phyloP scores from a whole-genome alignment of 2,113 vertebrate genomes.

The Stigmatopora argus region DNA sequence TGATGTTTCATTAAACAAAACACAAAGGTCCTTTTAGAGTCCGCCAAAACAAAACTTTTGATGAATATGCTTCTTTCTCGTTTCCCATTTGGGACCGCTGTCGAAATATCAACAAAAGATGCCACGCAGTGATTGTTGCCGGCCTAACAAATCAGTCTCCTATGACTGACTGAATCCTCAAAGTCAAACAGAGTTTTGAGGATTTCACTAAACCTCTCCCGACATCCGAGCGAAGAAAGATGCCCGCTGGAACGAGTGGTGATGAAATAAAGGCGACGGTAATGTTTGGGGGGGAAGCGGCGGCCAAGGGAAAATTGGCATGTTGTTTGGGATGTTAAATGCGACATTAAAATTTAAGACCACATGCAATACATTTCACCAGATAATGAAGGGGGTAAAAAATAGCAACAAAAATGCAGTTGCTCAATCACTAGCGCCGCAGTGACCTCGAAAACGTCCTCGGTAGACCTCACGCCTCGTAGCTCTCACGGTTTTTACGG shows the following conservation, averaged over 20 bases:
- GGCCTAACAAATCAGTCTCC: slow-evolving; percentile 8
- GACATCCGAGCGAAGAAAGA: slow-evolving; percentile 1
- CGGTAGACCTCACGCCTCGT: neutral
- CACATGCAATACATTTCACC: neutral
- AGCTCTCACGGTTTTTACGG: neutral
- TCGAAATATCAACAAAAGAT: slow-evolving; percentile 2
- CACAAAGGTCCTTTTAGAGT: neutral
- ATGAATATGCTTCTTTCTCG: slow-evolving; percentile 2
- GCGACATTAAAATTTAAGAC: neutral
- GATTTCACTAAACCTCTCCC: neutral
- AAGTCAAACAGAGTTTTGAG: slow-evolving; percentile 1
- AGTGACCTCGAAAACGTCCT: neutral
- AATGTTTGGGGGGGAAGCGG: too few relatives aligned
- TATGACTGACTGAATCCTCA: slow-evolving; percentile 3
- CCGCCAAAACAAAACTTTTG: neutral
- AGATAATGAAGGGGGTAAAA: neutral
- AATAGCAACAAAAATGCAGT: neutral
- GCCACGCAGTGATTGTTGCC: neutral
- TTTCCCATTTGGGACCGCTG: slow-evolving; percentile 7
- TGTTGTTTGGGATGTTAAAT: neutral
- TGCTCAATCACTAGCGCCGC: neutral
- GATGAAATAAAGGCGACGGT: neutral
- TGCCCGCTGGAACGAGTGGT: neutral
- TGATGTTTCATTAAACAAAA: slow-evolving; percentile 16
- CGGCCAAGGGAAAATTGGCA: slow-evolving; percentile 4